A percentile compares a stretch with the other conserved stretches of the same genome.
Evolutionary conservation across 2,113 vertebrate species (phyloP).

Genomic region (Labeo catla): DNA sequence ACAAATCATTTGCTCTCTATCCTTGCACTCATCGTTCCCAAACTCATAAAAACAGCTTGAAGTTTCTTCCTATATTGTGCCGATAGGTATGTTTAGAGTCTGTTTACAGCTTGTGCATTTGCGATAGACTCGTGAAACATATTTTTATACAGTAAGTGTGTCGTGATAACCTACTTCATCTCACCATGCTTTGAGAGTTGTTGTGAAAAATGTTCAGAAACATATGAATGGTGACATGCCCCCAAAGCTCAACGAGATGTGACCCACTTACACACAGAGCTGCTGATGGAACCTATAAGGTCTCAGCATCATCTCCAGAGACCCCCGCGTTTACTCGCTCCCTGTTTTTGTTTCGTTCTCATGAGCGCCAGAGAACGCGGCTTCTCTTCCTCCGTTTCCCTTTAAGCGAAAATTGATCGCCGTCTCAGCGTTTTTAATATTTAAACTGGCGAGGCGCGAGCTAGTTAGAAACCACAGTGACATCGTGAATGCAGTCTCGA

Average conservation of each 20-base stretch:
- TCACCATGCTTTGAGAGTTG: conserved; percentile 19
- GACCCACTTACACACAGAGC: conserved; percentile 57
- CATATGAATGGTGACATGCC: conserved; percentile 45
- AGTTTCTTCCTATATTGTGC: background rate
- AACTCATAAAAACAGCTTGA: background rate
- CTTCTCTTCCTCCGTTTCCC: conserved; percentile 7
- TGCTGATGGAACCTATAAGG: conserved; percentile 34
- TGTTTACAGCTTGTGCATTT: background rate
- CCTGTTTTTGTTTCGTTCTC: conserved; percentile 15
- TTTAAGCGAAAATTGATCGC: conserved; percentile 11
- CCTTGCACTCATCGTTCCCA: background rate
- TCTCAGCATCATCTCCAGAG: conserved; percentile 32
- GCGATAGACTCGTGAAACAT: background rate
- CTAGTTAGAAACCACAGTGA: conserved; percentile 43
- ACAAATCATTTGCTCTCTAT: background rate
- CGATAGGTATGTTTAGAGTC: background rate
- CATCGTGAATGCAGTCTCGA: conserved; percentile 51
- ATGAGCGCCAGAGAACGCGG: background rate
- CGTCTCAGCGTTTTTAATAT: background rate
- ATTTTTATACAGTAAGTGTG: background rate
- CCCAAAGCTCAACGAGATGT: conserved; percentile 47
- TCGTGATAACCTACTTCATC: conserved; percentile 34
- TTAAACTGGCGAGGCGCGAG: conserved; percentile 35
- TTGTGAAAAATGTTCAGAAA: conserved; percentile 36
- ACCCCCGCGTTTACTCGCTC: background rate